Evolutionary conservation across 2,888 invertebrate genomes (phyloP).

Genomic region (Leistus spinibarbis): DNA sequence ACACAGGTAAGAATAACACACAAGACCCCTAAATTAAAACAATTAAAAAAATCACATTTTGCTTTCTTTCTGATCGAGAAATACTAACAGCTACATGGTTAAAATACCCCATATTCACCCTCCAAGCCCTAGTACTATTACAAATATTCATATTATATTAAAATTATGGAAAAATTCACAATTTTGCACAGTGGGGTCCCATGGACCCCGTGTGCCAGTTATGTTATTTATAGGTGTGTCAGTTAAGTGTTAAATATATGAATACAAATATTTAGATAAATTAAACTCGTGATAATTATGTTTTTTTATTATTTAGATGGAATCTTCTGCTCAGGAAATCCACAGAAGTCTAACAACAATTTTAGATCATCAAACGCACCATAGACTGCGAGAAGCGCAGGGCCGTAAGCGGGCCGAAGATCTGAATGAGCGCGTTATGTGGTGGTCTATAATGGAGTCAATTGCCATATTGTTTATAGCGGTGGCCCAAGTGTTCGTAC

Average conservation of each 20-base stretch:
- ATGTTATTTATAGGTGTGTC: no score
- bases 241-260: no score
- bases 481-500: constrained; percentile 88
- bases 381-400: constrained; percentile 92
- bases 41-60: no score
- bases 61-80: no score
- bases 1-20: constrained; percentile 80
- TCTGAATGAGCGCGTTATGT: constrained; percentile 89
- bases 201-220: no score
- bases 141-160: no score
- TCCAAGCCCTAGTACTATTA: no score
- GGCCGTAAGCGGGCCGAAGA: constrained; percentile 96
- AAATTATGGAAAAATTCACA: no score
- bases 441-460: constrained; percentile 93
- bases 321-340: constrained; percentile 86
- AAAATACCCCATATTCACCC: no score
- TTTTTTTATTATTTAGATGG: constrained; percentile 71
- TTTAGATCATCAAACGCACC: constrained; percentile 96
- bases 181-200: no score
- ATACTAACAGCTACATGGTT: no score
- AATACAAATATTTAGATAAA: background rate
- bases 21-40: no score
- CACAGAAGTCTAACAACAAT: constrained; percentile 88
- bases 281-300: background rate
- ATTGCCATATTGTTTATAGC: constrained; percentile 82